These are phyloP conservation scores for Spilarctia lutea DNA, from an alignment of 2,888 invertebrate species.

Conservation along the genomic window DNA sequence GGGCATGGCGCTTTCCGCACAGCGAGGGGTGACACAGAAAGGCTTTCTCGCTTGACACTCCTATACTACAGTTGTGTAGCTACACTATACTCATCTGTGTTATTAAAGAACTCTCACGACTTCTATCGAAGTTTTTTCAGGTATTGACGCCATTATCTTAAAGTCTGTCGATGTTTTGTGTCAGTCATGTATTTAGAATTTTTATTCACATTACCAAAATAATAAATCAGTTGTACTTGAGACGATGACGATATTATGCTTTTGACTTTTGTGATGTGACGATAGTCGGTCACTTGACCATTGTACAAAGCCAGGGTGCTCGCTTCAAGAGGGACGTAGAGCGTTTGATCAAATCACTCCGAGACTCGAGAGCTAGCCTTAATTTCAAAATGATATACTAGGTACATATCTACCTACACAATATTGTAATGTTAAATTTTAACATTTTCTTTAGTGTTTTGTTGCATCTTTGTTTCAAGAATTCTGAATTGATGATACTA, in stretches of 20 bases:
- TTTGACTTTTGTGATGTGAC: neutral
- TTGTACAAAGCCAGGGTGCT: neutral
- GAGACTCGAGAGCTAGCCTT: neutral
- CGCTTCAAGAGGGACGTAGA: neutral
- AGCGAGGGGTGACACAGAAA: slow-evolving; percentile 77
- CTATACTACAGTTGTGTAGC: slow-evolving; percentile 51
- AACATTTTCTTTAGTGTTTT: neutral
- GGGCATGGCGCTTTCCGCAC: slow-evolving; percentile 69
- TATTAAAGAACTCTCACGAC: slow-evolving; percentile 62
- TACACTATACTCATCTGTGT: slow-evolving; percentile 60
- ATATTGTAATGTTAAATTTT: neutral
- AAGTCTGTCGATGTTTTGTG: neutral
- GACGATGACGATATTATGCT: neutral
- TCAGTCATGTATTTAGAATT: neutral
- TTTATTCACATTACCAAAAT: neutral
- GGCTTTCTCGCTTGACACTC: slow-evolving; percentile 69
- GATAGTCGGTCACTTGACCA: neutral
- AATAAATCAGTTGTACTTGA: neutral
- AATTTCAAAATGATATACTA: neutral
- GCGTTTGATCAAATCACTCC: neutral
- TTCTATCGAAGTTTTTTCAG: slow-evolving; percentile 20
- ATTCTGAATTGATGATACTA: neutral
- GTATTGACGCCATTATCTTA: neutral
- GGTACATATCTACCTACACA: neutral
- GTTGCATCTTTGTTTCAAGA: neutral